Evolutionary conservation across 1,140 invertebrate genomes (phyloP).

Genomic region (Rhagoletis zephyria): DNA sequence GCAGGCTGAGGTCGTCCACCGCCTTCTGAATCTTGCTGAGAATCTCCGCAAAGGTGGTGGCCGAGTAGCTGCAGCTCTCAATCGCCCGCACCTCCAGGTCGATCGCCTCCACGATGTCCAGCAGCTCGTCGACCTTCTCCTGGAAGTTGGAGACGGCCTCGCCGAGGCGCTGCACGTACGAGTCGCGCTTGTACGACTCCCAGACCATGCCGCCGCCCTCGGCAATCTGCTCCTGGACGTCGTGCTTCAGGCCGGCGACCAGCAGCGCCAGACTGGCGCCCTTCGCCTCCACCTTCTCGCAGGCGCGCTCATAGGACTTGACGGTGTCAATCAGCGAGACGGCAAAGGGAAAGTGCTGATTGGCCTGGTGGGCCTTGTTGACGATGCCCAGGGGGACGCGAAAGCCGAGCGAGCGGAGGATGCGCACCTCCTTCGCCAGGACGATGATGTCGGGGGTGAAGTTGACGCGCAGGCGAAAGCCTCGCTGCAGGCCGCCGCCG

Average conservation of each 20-base stretch:
- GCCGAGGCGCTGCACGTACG: constrained; percentile 95
- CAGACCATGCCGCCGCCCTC: constrained; percentile 95
- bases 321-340: constrained; percentile 98
- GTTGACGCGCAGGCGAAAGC: constrained; percentile 95
- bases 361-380: constrained; percentile 98
- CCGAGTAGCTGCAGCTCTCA: no score
- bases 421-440: constrained; percentile 97
- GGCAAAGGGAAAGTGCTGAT: constrained; percentile 98
- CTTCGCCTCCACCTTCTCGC: constrained; percentile 98
- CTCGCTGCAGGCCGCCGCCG: no score
- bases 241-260: constrained; percentile 92
- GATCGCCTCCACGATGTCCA: no score
- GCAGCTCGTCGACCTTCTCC: constrained; percentile 84
- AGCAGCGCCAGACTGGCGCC: constrained; percentile 92
- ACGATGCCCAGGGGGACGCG: constrained; percentile 96
- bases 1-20: no score
- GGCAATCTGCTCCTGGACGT: constrained; percentile 89
- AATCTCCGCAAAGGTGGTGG: no score
- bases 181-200: constrained; percentile 99
- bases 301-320: constrained; percentile 94
- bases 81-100: no score
- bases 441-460: constrained; percentile 99
- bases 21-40: no score
- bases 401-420: constrained; percentile 76
- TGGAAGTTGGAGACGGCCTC: constrained; percentile 96